phyloP scores from a whole-genome alignment of 2,888 invertebrate genomes.

The Drosophila macrospina region DNA sequence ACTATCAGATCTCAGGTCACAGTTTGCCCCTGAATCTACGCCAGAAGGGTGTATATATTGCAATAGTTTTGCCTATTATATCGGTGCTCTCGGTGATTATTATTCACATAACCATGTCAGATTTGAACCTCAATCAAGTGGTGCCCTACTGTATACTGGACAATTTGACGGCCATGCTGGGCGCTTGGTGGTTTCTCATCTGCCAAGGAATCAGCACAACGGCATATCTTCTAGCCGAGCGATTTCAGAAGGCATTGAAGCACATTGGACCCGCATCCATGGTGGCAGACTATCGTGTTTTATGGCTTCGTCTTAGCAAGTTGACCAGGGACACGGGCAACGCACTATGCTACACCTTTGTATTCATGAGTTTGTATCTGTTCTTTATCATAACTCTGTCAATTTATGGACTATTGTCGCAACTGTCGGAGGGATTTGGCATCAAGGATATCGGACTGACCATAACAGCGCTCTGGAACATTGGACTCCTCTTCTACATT shows the following conservation, averaged over 20 bases:
- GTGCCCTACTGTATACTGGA: constrained; percentile 90
- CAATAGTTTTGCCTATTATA: constrained; percentile 87
- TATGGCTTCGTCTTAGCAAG: constrained; percentile 90
- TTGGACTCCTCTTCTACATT: constrained; percentile 89
- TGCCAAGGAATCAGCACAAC: constrained; percentile 89
- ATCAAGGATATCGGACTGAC: constrained; percentile 90
- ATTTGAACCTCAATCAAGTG: constrained; percentile 88
- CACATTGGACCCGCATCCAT: constrained; percentile 89
- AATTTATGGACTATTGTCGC: constrained; percentile 90
- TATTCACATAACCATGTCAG: constrained; percentile 90
- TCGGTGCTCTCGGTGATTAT: constrained; percentile 89
- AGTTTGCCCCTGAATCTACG: constrained; percentile 87
- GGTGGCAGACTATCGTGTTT: constrained; percentile 89
- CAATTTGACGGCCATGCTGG: constrained; percentile 89
- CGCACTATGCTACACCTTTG: constrained; percentile 89
- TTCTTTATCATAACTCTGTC: constrained; percentile 91
- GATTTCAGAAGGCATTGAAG: constrained; percentile 90
- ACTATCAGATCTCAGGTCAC: constrained; percentile 87
- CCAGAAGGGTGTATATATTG: constrained; percentile 87
- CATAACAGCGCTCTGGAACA: constrained; percentile 89
- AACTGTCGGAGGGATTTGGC: constrained; percentile 90
- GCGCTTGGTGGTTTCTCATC: constrained; percentile 90
- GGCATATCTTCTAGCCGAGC: constrained; percentile 89
- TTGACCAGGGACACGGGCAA: constrained; percentile 89
- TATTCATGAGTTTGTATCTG: constrained; percentile 89